Evolutionary conservation across 2,888 invertebrate genomes (phyloP).

Genomic region (Hemithea aestivaria): DNA sequence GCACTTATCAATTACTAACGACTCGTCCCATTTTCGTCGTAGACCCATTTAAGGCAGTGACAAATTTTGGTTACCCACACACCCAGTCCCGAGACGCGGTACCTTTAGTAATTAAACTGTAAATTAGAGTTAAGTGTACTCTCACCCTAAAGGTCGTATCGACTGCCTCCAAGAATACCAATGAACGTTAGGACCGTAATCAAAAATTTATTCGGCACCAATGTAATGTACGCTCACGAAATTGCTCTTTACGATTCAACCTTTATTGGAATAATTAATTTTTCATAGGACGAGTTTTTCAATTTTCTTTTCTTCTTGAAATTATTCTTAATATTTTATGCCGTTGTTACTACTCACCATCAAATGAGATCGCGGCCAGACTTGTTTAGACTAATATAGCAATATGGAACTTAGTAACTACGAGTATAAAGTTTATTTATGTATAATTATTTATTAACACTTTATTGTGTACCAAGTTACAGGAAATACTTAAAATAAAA

Average conservation of each 20-base stretch:
- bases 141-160: constrained; percentile 64
- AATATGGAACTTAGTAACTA: too few species aligned
- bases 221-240: constrained; percentile 31
- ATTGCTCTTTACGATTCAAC: constrained; percentile 24
- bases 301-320: too few species aligned
- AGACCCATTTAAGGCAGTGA: constrained; percentile 28
- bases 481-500: too few species aligned
- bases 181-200: constrained; percentile 57
- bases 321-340: too few species aligned
- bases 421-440: too few species aligned
- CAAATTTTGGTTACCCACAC: constrained; percentile 40
- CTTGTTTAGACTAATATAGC: too few species aligned
- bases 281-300: too few species aligned
- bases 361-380: too few species aligned
- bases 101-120: constrained; percentile 70
- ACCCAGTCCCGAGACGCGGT: constrained; percentile 25
- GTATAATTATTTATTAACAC: too few species aligned
- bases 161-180: constrained; percentile 58
- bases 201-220: constrained; percentile 53
- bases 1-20: neutral
- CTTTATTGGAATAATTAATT: constrained; percentile 15
- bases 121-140: constrained; percentile 70
- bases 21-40: constrained; percentile 13
- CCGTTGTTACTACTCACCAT: too few species aligned
- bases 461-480: too few species aligned